Evolutionary conservation across 2,113 vertebrate species (phyloP), one percentile per base, ranked within the genome.

Genomic region (Globicephala melas): DNA sequence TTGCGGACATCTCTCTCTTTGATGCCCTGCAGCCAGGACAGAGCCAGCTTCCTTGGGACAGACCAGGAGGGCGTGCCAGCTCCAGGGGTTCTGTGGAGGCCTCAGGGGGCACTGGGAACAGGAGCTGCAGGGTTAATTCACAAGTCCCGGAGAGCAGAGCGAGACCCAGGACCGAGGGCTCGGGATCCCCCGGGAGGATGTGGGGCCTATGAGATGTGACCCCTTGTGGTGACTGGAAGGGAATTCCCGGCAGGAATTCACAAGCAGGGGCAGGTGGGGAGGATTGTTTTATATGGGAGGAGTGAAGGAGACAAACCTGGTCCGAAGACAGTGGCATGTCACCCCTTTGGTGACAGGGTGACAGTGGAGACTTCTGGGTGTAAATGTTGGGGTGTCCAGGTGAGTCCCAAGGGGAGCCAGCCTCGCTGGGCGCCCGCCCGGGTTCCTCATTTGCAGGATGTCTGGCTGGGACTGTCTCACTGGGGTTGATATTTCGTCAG

Each of bases 121-220:
- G 55, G 80, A 68, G 44, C 10, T 26, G 31, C 67, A 23, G 41
- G n/a, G 74, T 58, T 55, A 26, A 62, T 76, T 77, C 23, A 21
- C 50, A 77, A 33, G 74, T 81, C 38, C 76, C 12, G 5, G 26
- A 0, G 11, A 81, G 58, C 4, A 33, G 70, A 63, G 36, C 13
- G 9, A 60, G 76, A 36, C 85, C 18, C 1, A 1, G 71, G 36
- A 23, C 50, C 2, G 2, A 33, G n/a, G 55, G 5, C n/a, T 73
- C 3, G 6, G 44, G 41, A 38, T 47, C 60, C 60, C 53, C 68
- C 0, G 0, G 31, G 11, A 47, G 28, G 17, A 2, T 28, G 5
- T 15, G 82, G 76, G 70, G 6, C 82, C 28, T 4, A 0, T 14
- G 67, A 91, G 38, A 63, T 3, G 1, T 28, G 62, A 68, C 23